Base-by-base conservation (phyloP, 2,113 vertebrate species). In the Plotosus lineatus region DNA sequence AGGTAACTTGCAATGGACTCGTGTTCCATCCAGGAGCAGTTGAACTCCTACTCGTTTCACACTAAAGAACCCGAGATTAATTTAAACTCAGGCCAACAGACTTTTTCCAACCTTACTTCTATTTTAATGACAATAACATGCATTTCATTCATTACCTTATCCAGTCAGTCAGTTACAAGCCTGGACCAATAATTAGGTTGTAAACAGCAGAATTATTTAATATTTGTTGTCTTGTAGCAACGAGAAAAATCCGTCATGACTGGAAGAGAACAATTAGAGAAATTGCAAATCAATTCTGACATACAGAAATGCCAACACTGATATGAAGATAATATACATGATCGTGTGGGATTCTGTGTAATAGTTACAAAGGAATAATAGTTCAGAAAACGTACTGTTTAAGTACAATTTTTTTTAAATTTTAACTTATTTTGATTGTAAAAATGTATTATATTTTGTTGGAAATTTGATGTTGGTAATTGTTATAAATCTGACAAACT, bases 201-300 rank as follows among this genome's bases (percentile, higher is more conserved):
- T 26, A 60, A 53, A 77, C 36, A 48, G 51, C 38, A 36, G 23
- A 19, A 9, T 50, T 63, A 44, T 63, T 48, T 80, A 76, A 53
- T 36, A 69, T 42, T 51, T 68, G 19, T 69, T 53, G 36, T 36
- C 53, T 42, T 40, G 53, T 69, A 71, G 38, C 17, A 19, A 3
- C 19, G 6, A 40, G 36, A 36, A 72, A 33, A 42, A 55, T 26
- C 23, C 50, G 76, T 79, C 58, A 53, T 75, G 77, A 26, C 60
- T 68, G 14, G 48, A 83, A 66, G 66, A 68, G 79, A 65, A 28
- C 40, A 31, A n/a, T 31, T 71, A 19, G 26, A 83, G 19, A 48
- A 53, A 66, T 55, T 74, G 36, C 48, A 61, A 73, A 83, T 73
- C 56, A 46, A 66, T 83, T 55, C 48, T 73, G 56, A 73, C 72